Evolutionary conservation across 2,113 vertebrate genomes (phyloP), one percentile per base, ranked within the genome.

Genomic region (Candoia aspera): DNA sequence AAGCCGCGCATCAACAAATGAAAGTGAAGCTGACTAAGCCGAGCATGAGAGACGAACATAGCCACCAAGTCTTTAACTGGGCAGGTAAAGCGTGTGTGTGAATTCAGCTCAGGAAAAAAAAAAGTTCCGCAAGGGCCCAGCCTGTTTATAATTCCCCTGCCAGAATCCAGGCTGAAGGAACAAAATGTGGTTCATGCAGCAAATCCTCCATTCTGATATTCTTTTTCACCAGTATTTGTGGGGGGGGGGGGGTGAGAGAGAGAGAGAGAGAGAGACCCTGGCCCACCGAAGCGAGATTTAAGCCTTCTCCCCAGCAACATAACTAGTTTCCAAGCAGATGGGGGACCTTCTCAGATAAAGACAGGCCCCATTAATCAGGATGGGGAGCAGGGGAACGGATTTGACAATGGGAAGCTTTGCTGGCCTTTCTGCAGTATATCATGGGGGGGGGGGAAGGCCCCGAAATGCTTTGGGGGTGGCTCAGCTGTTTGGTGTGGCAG

Each of bases 401-500:
- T 90, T 19, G 26, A 88, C n/a, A 88, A 89, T 89, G 92, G 93
- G 29, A n/a, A n/a, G 86, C 37, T 92, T 94, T 88, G 55, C 86
- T 90, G 59, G 8, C 90, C 68, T 83, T 83, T 73, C 90, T 62
- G 94, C 92, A 92, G 91, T 49, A 19, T 92, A 58, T 68, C 12
- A 79, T 1, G 85, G 55, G 0, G 55, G 6, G 49, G 84, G 91
- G 91, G 85, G 62, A 9, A 10, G 24, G 21, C 24, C 15, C 11
- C 6, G 58, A 58, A 33, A 57, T 37, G 68, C n/a, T 37, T 73
- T 8, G 15, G 68, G n/a, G n/a, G n/a, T 3, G 93, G 91, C 95
- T 96, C 96, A 95, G 96, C 95, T 96, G 95, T 33, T 91, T 64
- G 17, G 92, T 93, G 95, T 4, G 95, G 96, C 96, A 96, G 97